Base-by-base conservation (phyloP, 2,113 vertebrate species). In the Pimephales promelas region DNA sequence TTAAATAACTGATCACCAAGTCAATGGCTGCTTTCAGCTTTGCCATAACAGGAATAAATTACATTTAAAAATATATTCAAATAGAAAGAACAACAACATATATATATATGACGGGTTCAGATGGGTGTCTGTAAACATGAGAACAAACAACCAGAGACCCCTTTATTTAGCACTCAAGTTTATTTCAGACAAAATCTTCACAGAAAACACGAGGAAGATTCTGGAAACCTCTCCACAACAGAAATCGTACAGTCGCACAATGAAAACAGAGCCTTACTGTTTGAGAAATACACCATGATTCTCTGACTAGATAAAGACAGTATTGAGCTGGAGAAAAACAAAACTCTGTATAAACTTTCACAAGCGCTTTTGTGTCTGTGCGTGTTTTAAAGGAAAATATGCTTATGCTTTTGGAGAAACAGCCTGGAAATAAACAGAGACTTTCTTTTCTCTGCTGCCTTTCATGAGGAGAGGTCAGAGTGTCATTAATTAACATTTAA, bases 231-330 rank as follows among this genome's bases (percentile, higher is more conserved):
- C n/a, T n/a, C n/a, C n/a, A n/a, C n/a, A n/a, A n/a, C n/a, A n/a
- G n/a, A n/a, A n/a, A n/a, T n/a, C n/a, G n/a, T 7, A 26, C 10
- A 43, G 34, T 43, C 2, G 26, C 40, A 64, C 5, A 10, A 79
- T n/a, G n/a, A 49, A 79, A 79, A 79, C 59, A 79, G 40, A 31
- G 59, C 40, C 9, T 18, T 64, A 66, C 66, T 66, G 40, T 79
- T 47, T 79, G 40, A 34, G 24, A 4, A 31, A 66, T 31, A 64
- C 36, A 61, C 22, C 9, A 31, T n/a, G 7, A 49, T 26, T 26
- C 77, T 47, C 59, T 49, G 77, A 45, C 59, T n/a, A 79, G 40
- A 79, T 79, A 79, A 64, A 79, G 77, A 66, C 5, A 18, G 16
- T 34, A 79, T 79, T 79, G 43, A 66, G 36, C 36, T 45, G 34